phyloP scores from a whole-genome alignment of 2,113 vertebrate genomes.

The Pionites leucogaster region DNA sequence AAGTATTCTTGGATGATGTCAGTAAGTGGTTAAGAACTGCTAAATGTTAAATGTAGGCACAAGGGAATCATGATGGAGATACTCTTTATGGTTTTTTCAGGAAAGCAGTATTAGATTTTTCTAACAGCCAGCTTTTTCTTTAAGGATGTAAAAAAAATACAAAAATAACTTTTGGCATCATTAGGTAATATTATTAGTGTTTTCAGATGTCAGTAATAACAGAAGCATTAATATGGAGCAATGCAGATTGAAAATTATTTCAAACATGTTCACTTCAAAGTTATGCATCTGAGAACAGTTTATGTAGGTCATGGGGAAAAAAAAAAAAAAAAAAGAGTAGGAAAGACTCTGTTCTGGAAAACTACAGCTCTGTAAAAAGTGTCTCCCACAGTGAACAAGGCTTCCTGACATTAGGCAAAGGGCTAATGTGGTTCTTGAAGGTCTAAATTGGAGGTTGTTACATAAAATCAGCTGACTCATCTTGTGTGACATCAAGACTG shows the following conservation, averaged over 20 bases:
- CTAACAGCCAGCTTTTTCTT: neutral
- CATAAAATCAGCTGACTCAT: slow-evolving; percentile 44
- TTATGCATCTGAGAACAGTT: neutral
- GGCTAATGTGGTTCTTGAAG: neutral
- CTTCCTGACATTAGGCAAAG: neutral
- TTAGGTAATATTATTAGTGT: neutral
- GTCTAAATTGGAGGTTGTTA: slow-evolving; percentile 12
- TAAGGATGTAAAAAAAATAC: neutral
- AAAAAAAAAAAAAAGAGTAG: neutral
- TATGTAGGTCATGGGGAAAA: neutral
- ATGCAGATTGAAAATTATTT: neutral
- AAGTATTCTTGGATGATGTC: neutral
- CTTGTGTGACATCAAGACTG: neutral
- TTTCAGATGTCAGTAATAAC: neutral
- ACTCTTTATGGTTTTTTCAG: neutral
- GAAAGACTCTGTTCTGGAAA: neutral
- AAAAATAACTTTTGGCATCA: neutral
- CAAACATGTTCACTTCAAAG: neutral
- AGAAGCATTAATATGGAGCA: neutral
- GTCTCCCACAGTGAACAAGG: neutral
- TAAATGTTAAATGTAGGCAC: neutral
- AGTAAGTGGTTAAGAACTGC: neutral
- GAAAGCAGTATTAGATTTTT: neutral
- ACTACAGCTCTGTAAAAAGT: neutral
- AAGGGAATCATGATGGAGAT: neutral